Percentiles rank a stretch among this genome's conserved stretches.
Conservation (phyloP, 2,888 invertebrate genomes). For the Troilus luridus region DNA sequence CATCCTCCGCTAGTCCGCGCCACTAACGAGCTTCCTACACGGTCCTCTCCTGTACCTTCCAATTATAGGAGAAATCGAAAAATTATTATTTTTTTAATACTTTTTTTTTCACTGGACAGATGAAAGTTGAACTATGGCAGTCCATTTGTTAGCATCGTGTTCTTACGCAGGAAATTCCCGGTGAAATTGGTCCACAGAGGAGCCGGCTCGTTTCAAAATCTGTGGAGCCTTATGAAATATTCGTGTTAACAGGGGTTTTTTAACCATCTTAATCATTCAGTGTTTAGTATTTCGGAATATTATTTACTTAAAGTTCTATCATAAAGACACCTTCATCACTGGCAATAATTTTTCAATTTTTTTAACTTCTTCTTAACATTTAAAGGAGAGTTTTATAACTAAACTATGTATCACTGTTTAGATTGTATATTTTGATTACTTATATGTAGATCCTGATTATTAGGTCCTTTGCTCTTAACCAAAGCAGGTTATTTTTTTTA, state of each 20-base stretch:
- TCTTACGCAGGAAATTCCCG: background rate
- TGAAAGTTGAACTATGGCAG: constrained; percentile 27
- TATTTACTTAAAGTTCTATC: background rate
- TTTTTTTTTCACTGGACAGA: background rate
- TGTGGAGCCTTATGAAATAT: background rate
- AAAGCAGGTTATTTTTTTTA: no score
- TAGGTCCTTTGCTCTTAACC: no score
- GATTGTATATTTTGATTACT: no score
- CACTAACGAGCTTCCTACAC: constrained; percentile 2
- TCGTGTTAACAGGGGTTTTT: background rate
- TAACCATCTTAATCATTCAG: background rate
- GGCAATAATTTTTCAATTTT: no score
- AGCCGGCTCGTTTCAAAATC: background rate
- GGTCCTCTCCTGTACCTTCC: background rate
- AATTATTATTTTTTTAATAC: background rate
- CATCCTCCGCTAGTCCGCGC: background rate
- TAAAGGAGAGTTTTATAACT: no score
- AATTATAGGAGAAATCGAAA: constrained; percentile 38
- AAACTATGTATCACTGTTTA: no score
- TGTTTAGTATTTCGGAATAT: background rate
- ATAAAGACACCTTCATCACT: no score
- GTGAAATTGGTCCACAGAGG: background rate
- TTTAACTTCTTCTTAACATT: no score
- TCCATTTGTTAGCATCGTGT: background rate
- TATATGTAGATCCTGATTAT: no score